A percentile compares a stretch with the other conserved stretches of the same genome.
phyloP scores from a whole-genome alignment of 2,113 vertebrate species.

The Amblyopsis rosae region DNA sequence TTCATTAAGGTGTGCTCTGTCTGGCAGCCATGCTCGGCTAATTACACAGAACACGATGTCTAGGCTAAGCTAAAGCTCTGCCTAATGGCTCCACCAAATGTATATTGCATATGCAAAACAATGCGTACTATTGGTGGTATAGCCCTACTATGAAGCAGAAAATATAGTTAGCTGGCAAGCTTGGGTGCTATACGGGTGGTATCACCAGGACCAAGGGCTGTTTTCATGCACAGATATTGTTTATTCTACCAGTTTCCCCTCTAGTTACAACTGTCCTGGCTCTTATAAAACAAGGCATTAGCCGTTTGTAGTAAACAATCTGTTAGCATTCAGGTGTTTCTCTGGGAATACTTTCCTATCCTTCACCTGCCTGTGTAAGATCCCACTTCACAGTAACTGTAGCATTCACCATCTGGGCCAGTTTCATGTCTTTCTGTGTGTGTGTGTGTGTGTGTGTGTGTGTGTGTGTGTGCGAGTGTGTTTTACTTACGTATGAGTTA shows the following conservation, averaged over 20 bases:
- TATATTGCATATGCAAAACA: background rate
- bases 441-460: constrained; percentile 1
- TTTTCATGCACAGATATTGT: too few species aligned
- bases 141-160: too few species aligned
- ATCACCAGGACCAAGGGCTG: too few species aligned
- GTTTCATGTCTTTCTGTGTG: background rate
- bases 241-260: too few species aligned
- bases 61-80: constrained; percentile 40
- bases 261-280: too few species aligned
- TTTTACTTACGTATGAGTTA: background rate
- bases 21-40: constrained; percentile 69
- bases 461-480: background rate
- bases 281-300: too few species aligned
- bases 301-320: too few species aligned
- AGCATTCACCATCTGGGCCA: background rate
- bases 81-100: constrained; percentile 24
- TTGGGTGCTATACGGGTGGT: too few species aligned
- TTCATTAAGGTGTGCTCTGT: constrained; percentile 75
- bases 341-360: too few species aligned
- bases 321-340: background rate
- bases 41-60: constrained; percentile 63
- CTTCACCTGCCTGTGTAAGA: too few species aligned
- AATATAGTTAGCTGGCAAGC: too few species aligned
- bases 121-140: background rate
- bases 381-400: too few species aligned